Percentiles rank a stretch among this genome's conserved stretches.
Conservation (phyloP, 2,888 invertebrate genomes). For the Zonitis immaculata region DNA sequence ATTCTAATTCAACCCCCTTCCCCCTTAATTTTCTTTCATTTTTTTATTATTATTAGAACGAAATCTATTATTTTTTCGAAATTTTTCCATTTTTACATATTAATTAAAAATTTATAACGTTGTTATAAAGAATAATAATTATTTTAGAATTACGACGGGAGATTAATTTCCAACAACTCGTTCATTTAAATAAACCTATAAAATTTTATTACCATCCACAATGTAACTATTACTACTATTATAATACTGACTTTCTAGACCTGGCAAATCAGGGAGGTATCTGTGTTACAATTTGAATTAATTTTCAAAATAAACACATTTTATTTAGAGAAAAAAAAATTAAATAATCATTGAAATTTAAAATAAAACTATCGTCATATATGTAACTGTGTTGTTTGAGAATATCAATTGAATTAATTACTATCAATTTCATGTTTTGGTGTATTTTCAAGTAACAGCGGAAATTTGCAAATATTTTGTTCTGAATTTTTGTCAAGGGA, state of each 20-base stretch:
- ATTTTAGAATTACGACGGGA: conserved; percentile 13
- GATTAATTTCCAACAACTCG: conserved; percentile 17
- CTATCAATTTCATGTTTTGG: too few relatives aligned
- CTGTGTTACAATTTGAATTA: conserved; percentile 10
- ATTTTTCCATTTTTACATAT: background rate
- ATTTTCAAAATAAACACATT: too few relatives aligned
- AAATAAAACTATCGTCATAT: too few relatives aligned
- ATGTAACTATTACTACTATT: too few relatives aligned
- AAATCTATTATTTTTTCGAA: background rate
- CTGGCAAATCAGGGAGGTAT: conserved; percentile 6
- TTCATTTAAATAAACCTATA: conserved; percentile 23
- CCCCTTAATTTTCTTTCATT: too few relatives aligned
- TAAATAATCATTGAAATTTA: too few relatives aligned
- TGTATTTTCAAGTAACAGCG: too few relatives aligned
- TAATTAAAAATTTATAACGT: background rate
- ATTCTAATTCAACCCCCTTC: too few relatives aligned
- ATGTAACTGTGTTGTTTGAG: too few relatives aligned
- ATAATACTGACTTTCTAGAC: conserved; percentile 13
- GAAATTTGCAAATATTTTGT: background rate
- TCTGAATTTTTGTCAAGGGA: conserved; percentile 12
- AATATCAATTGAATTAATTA: background rate
- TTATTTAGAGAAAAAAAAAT: too few relatives aligned
- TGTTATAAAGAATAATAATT: conserved; percentile 12
- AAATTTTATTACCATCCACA: conserved; percentile 19
- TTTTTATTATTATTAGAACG: too few relatives aligned